Evolutionary conservation across 2,797 vertebrate species (phyloP).

Genomic region (Luscinia megarhynchos): DNA sequence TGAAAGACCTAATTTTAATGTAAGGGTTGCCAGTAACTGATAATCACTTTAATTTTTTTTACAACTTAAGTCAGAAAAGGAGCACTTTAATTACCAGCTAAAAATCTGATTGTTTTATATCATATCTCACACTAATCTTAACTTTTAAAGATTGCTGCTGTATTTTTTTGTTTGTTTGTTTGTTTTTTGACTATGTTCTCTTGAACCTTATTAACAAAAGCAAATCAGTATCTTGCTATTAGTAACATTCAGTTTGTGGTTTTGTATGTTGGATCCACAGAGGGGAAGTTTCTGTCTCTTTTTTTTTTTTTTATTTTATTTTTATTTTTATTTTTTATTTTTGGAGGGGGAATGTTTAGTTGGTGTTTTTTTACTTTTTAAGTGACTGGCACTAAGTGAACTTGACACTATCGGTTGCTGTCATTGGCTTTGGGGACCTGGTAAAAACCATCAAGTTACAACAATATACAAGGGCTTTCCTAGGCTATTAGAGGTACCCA

Average conservation of each 20-base stretch:
- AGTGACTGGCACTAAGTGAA: conserved; percentile 77
- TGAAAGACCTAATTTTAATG: conserved; percentile 72
- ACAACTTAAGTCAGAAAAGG: conserved; percentile 74
- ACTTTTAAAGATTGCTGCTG: conserved; percentile 77
- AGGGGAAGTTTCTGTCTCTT: conserved; percentile 54
- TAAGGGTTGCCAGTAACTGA: conserved; percentile 79
- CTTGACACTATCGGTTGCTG: conserved; percentile 71
- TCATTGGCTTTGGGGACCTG: conserved; percentile 68
- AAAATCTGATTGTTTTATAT: conserved; percentile 70
- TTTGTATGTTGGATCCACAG: conserved; percentile 61
- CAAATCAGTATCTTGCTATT: conserved; percentile 61
- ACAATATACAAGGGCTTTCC: conserved; percentile 76
- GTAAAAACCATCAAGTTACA: conserved; percentile 54
- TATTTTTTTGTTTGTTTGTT: conserved; percentile 18
- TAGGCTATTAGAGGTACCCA: conserved; percentile 65
- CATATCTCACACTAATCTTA: conserved; percentile 78
- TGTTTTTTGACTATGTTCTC: conserved; percentile 53
- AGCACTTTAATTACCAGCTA: conserved; percentile 78
- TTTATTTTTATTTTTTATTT: background rate
- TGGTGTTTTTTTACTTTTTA: background rate
- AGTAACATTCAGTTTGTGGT: conserved; percentile 67
- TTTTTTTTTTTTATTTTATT: background rate
- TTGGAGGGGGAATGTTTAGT: background rate
- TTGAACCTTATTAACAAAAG: conserved; percentile 74
- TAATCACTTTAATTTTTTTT: conserved; percentile 77